Evolutionary conservation across 2,113 vertebrate genomes (phyloP).

Genomic region (Ceratotherium simum): DNA sequence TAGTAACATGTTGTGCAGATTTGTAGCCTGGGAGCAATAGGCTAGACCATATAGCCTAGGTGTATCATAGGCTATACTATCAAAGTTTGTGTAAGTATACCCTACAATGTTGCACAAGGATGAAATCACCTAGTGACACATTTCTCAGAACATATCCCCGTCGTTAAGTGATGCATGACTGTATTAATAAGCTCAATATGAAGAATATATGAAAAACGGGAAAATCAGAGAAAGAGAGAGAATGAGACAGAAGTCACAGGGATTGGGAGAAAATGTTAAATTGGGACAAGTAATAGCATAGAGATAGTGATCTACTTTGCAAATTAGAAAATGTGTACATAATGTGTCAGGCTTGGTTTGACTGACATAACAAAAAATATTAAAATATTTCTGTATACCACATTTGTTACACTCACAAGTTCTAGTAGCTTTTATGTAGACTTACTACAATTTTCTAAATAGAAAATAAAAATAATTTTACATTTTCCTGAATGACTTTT

Average conservation of each 20-base stretch:
- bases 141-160: too few species aligned
- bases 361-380: not conserved
- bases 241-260: not conserved
- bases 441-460: not conserved
- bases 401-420: not conserved
- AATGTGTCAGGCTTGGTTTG: not conserved
- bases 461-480: not conserved
- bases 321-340: not conserved
- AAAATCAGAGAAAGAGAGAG: not conserved
- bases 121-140: too few species aligned
- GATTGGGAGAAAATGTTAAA: not conserved
- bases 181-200: not conserved
- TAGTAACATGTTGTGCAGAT: too few species aligned
- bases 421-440: not conserved
- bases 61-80: too few species aligned
- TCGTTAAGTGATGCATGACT: too few species aligned
- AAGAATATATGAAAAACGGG: not conserved
- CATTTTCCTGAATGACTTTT: not conserved
- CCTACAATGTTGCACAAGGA: too few species aligned
- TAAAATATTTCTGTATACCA: not conserved
- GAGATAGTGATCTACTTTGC: not conserved
- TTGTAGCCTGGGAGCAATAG: too few species aligned
- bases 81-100: too few species aligned
- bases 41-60: too few species aligned
- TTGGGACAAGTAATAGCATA: rapidly evolving